A percentile compares a stretch with the other conserved stretches of the same genome.
These are phyloP conservation scores for Spilosoma lubricipeda DNA, from an alignment of 2,888 invertebrate species.

Conservation along the genomic window DNA sequence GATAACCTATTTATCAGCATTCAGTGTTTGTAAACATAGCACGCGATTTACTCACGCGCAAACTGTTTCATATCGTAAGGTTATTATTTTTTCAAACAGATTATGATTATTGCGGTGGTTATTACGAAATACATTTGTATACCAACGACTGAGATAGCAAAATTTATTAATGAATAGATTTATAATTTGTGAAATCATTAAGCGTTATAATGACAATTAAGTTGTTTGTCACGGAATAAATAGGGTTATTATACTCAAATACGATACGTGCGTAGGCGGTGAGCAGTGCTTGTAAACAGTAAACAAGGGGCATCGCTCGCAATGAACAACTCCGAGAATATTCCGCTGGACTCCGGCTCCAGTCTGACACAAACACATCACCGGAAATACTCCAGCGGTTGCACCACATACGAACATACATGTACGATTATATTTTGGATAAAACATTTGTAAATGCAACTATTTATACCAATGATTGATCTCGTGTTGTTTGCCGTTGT, in stretches of 20 bases:
- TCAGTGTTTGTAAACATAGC: conserved; percentile 76
- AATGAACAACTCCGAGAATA: conserved; percentile 73
- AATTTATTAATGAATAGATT: conserved; percentile 28
- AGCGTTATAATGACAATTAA: conserved; percentile 27
- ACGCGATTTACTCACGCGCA: conserved; percentile 61
- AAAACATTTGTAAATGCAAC: conserved; percentile 35
- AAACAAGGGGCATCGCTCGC: conserved; percentile 74
- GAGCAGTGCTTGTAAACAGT: conserved; percentile 62
- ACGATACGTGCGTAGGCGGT: conserved; percentile 39
- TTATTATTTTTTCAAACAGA: conserved; percentile 48
- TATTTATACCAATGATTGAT: conserved; percentile 25
- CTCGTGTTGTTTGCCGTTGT: conserved; percentile 32
- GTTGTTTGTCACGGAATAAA: conserved; percentile 32
- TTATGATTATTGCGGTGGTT: conserved; percentile 32
- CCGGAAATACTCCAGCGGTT: conserved; percentile 71
- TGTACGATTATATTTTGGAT: conserved; percentile 45
- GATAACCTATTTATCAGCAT: conserved; percentile 75
- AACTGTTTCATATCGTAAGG: conserved; percentile 61
- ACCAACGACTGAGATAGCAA: conserved; percentile 33
- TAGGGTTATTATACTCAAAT: conserved; percentile 39
- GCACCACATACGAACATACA: conserved; percentile 60
- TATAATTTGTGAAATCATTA: conserved; percentile 28
- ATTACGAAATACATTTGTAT: conserved; percentile 39
- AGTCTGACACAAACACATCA: conserved; percentile 61
- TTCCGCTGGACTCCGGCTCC: conserved; percentile 75